These are phyloP conservation scores for Lemur catta DNA, from an alignment of 2,797 vertebrate genomes.

Conservation along the genomic window DNA sequence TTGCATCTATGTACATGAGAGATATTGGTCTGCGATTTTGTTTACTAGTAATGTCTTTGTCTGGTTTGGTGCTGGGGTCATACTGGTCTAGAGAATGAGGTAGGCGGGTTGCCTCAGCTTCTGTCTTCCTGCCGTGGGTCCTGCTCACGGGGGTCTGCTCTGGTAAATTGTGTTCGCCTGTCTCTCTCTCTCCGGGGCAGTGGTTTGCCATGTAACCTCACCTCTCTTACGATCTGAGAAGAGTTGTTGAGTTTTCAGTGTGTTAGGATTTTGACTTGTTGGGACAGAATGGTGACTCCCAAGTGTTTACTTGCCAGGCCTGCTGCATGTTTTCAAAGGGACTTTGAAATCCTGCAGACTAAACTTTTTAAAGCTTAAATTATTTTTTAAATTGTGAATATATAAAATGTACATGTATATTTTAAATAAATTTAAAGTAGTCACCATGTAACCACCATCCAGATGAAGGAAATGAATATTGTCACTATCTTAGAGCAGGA, in stretches of 20 bases:
- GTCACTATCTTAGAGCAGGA: rapidly evolving
- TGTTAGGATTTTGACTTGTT: not conserved
- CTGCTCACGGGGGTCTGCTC: not conserved
- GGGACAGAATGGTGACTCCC: not conserved
- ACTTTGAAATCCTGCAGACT: not conserved
- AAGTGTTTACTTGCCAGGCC: not conserved
- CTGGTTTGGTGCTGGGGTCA: not conserved
- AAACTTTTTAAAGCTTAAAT: not conserved
- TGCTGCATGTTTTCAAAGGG: not conserved
- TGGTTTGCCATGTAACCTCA: not conserved
- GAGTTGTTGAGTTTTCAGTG: not conserved
- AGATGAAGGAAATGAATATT: not conserved
- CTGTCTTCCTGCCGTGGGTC: not conserved
- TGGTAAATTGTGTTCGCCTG: not conserved
- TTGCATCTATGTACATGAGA: not conserved
- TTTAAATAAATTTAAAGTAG: not conserved
- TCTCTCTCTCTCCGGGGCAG: not conserved
- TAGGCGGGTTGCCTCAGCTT: not conserved
- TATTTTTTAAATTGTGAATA: not conserved
- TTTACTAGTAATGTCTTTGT: no score
- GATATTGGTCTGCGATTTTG: not conserved
- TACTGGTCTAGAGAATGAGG: not conserved
- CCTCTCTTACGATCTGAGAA: not conserved
- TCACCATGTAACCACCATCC: not conserved
- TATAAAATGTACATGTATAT: not conserved